Evolutionary conservation across 2,113 vertebrate genomes (phyloP), one percentile per base, ranked within the genome.

Genomic region (Cololabis saira): DNA sequence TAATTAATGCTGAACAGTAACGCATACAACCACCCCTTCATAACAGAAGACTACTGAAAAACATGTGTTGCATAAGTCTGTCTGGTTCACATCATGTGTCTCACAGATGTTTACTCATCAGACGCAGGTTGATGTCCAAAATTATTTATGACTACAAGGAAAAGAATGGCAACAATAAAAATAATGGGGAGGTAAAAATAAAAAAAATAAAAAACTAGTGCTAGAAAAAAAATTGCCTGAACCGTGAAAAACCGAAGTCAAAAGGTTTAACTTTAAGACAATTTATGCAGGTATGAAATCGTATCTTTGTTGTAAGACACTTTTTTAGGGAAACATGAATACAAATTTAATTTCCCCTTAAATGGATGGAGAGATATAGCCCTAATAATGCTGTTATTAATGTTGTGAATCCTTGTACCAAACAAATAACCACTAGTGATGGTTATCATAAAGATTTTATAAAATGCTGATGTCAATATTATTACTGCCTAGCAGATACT

Each of bases 51-150:
- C 61, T 17, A 49, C 24, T 59, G 45, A 40, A 55, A 64, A 54
- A 58, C 45, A 53, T 3, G 18, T 12, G 24, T 66, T 76, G 63
- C 71, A 61, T 62, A 57, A 80, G 33, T 17, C 59, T 17, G 67
- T 65, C 69, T 78, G 70, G 47, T 61, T 57, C 16, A 59, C 42
- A 55, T 71, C 81, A 82, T 71, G 63, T 83, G 79, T 69, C 45
- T 53, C 14, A 57, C 71, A 90, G 78, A 80, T 82, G 78, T 86
- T 76, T 67, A 55, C n/a, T 45, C 56, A 52, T 63, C 55, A 64
- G 41, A 72, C 48, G 58, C 15, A 13, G 40, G 65, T 58, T 75
- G 61, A 59, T 44, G 59, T 9, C 13, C 22, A 63, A 27, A 52
- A 27, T 30, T 3, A 12, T 30, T 67, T 12, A 49, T 0, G 10